Percentiles rank a stretch among this genome's conserved stretches.
Conservation (phyloP, 2,797 vertebrate genomes). For the Toxotes lorentzi region DNA sequence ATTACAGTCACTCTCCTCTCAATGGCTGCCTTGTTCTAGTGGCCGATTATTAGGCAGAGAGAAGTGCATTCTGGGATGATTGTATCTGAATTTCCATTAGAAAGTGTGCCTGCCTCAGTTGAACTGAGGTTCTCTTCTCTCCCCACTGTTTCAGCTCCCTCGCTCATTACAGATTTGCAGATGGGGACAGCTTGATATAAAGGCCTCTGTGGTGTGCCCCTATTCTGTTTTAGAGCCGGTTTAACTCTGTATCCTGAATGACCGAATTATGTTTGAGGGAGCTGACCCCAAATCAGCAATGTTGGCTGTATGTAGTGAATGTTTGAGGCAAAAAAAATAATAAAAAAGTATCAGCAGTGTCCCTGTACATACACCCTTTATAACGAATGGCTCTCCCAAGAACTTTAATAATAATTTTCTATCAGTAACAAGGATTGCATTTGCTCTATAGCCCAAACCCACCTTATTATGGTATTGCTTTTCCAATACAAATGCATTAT, state of each 20-base stretch:
- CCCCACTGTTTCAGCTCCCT: constrained; percentile 65
- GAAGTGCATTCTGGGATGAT: constrained; percentile 87
- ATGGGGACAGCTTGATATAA: constrained; percentile 68
- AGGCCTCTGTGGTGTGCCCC: constrained; percentile 67
- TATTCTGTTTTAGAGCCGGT: constrained; percentile 58
- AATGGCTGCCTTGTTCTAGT: constrained; percentile 87
- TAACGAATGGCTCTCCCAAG: constrained; percentile 42
- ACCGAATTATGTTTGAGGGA: constrained; percentile 60
- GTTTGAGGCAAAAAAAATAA: constrained; percentile 25
- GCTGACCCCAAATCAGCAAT: constrained; percentile 52
- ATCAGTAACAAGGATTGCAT: constrained; percentile 53
- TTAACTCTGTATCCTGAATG: constrained; percentile 57
- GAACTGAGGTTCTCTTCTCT: constrained; percentile 79
- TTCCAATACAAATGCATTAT: constrained; percentile 68
- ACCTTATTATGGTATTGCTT: constrained; percentile 53
- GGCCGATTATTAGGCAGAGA: constrained; percentile 84
- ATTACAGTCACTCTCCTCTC: constrained; percentile 84
- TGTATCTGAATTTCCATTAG: constrained; percentile 87
- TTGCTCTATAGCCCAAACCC: constrained; percentile 41
- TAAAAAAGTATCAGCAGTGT: constrained; percentile 17
- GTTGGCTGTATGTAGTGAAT: constrained; percentile 20
- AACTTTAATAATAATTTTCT: constrained; percentile 41
- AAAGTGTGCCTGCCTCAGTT: constrained; percentile 82
- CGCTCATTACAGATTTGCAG: constrained; percentile 75
- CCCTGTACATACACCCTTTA: neutral